phyloP scores from a whole-genome alignment of 2,888 invertebrate genomes.

The Drosophila koepferae region DNA sequence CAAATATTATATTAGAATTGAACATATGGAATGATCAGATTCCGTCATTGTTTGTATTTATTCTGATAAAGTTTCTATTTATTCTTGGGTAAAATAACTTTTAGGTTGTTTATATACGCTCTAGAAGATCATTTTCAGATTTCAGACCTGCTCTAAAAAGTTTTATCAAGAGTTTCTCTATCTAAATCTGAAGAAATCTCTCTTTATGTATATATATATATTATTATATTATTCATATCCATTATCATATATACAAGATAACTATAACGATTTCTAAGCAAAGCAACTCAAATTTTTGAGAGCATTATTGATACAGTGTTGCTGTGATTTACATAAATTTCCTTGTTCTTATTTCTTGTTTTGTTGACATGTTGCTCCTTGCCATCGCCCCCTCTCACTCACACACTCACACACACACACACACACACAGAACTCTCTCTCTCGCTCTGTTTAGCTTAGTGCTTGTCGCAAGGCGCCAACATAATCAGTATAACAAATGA shows the following conservation, averaged over 20 bases:
- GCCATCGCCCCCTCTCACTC: not conserved
- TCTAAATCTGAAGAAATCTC: too few species aligned
- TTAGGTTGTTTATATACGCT: too few species aligned
- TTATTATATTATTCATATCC: too few species aligned
- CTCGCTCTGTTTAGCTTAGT: constrained; percentile 34
- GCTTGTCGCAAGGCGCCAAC: constrained; percentile 75
- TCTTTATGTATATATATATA: not conserved
- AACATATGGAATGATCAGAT: too few species aligned
- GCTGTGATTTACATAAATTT: constrained; percentile 20
- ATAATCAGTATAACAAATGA: constrained; percentile 84
- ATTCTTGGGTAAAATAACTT: too few species aligned
- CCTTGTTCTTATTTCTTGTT: constrained; percentile 30
- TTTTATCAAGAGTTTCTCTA: too few species aligned
- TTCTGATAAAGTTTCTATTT: too few species aligned
- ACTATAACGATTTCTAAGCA: not conserved
- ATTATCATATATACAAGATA: too few species aligned
- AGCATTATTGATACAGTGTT: constrained; percentile 22
- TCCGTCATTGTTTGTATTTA: too few species aligned
- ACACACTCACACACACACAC: not conserved
- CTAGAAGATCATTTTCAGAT: too few species aligned
- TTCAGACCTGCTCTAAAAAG: too few species aligned
- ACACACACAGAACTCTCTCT: constrained; percentile 24
- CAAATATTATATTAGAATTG: too few species aligned
- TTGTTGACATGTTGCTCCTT: constrained; percentile 35
- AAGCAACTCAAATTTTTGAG: not conserved